Percentiles rank a stretch among this genome's conserved stretches.
These are phyloP conservation scores for Trichonephila inaurata DNA, from an alignment of 1,140 invertebrate genomes.

Conservation along the genomic window DNA sequence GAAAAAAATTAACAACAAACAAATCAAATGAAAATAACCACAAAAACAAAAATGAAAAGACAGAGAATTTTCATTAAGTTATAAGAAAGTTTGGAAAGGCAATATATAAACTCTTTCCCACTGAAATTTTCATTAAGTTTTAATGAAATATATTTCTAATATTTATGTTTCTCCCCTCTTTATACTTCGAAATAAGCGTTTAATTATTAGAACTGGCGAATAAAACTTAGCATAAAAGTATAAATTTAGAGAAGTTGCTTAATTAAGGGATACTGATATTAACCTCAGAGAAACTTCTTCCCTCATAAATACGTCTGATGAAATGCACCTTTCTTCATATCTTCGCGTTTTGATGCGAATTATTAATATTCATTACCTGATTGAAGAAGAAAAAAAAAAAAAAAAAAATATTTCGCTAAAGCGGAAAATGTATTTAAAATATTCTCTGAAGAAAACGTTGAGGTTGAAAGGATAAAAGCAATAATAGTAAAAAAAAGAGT, in stretches of 20 bases:
- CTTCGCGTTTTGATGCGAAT: constrained; percentile 10
- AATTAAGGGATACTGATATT: background rate
- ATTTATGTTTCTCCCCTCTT: background rate
- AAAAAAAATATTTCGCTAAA: background rate
- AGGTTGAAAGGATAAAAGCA: constrained; percentile 4
- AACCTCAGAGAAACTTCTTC: background rate
- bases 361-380: constrained; percentile 65
- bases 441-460: constrained; percentile 22
- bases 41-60: no score
- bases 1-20: no score
- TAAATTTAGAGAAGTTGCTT: background rate
- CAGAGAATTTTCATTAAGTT: no score
- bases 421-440: constrained; percentile 55
- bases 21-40: no score
- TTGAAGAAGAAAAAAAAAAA: background rate
- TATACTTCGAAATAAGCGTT: background rate
- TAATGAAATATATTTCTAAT: background rate
- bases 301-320: background rate
- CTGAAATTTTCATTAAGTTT: no score
- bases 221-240: background rate
- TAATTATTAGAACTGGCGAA: background rate
- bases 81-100: no score
- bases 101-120: no score
- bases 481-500: background rate
- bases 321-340: constrained; percentile 22